A percentile compares a stretch with the other conserved stretches of the same genome.
These are phyloP conservation scores for Glaucomys volans DNA, from an alignment of 2,113 vertebrate species.

Conservation along the genomic window DNA sequence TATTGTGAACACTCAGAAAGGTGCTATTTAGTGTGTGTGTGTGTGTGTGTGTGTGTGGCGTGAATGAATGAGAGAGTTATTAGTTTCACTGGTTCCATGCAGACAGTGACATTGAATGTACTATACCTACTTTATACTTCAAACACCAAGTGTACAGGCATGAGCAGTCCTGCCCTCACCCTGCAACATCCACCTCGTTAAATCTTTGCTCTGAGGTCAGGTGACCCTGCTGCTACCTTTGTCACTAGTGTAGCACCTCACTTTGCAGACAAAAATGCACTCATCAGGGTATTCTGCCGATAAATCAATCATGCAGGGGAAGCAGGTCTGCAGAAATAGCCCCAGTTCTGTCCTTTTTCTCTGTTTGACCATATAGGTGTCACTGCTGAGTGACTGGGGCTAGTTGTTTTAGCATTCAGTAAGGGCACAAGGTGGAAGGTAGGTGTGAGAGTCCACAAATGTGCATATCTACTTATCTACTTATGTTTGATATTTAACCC, in stretches of 20 bases:
- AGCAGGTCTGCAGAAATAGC: neutral
- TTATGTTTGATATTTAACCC: neutral
- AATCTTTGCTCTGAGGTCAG: neutral
- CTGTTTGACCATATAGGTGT: neutral
- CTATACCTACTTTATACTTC: neutral
- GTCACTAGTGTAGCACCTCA: neutral
- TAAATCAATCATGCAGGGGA: neutral
- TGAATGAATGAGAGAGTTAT: neutral
- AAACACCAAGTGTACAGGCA: neutral
- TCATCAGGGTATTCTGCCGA: neutral
- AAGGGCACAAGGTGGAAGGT: fast-evolving
- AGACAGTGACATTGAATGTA: neutral
- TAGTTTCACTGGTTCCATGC: neutral
- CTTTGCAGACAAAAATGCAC: neutral
- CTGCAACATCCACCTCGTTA: fast-evolving
- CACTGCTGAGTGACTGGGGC: neutral
- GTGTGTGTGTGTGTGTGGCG: neutral
- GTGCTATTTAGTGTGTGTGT: neutral
- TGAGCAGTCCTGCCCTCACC: neutral
- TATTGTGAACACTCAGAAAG: neutral
- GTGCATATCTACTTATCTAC: neutral
- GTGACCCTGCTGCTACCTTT: neutral
- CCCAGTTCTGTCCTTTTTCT: neutral
- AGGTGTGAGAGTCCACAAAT: neutral
- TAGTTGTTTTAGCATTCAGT: neutral